Evolutionary conservation across 1,140 invertebrate genomes (phyloP), one percentile per base, ranked within the genome.

Genomic region (Camponotus vicinus): DNA sequence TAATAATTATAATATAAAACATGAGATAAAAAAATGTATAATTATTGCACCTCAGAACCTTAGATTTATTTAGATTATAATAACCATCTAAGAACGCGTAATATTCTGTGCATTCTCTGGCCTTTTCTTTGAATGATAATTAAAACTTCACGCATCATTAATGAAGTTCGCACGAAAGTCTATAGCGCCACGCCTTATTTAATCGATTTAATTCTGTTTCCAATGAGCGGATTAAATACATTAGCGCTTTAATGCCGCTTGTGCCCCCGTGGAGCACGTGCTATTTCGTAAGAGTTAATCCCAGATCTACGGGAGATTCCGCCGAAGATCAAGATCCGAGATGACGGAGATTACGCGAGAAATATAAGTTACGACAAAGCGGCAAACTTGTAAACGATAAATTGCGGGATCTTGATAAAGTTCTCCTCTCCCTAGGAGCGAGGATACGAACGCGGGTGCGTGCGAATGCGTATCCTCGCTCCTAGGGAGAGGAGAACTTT

Each of bases 401-500:
- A 82, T 82, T 42, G 52, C 1, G 11, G 67, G 27, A 82, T 82
- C 67, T 59, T 59, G 79, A 71, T 82, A 59, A 82, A 70, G 37
- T 32, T 82, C 3, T 11, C 49, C 7, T 11, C 37, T 15, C 21
- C 11, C 15, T 37, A 75, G 18, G 40, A 73, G 27, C 18, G 27
- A 37, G 37, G 27, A 70, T 70, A 37, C 79, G 34, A 45, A 40
- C 27, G 27, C 27, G 27, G 27, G 27, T 27, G 27, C 27, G 27
- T 27, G 27, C 27, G 27, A 27, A 27, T 27, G 27, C 34, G 79
- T 37, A 70, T 70, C 27, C 37, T 37, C 27, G 18, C 27, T 73
- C 40, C 18, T 75, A 37, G 15, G 11, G 21, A 15, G 37, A 11
- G 7, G 49, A 11, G 3, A 82, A 32, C 37, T 70, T 82, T 59